Evolutionary conservation across 2,113 vertebrate genomes (phyloP), one percentile per base, ranked within the genome.

Genomic region (Vidua macroura): DNA sequence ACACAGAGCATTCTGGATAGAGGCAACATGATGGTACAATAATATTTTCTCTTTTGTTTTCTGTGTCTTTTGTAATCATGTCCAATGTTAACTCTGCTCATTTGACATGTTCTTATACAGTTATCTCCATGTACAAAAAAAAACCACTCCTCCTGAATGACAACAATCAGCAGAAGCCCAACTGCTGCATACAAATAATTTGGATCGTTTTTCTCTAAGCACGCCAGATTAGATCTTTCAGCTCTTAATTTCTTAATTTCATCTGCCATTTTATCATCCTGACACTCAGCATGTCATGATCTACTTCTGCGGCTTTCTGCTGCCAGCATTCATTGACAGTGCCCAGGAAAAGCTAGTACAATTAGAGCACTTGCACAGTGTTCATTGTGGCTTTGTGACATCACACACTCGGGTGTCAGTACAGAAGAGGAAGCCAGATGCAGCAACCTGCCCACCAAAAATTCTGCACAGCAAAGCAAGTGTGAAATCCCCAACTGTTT

Each of bases 161-260:
- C 56, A 81, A 66, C 25, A 37, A 25, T 13, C 41, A 88, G 49
- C 30, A 76, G 30, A 58, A 59, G 80, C 37, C 27, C 11, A 76
- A n/a, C 2, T 1, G 2, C 51, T 6, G 5, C 2, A 3, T 33
- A 66, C 5, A 3, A 21, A 14, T 12, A 56, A 66, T 23, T 20
- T 74, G 28, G 15, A 51, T 0, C 7, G 22, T 6, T 88, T 59
- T 78, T 35, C 28, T 51, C 48, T 19, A 5, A 16, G 25, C 68
- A 53, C 0, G 0, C 11, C 43, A 51, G 51, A 41, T 62, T 23
- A 64, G 21, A 56, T 58, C 68, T 70, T 66, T 70, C 52, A 67
- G 1, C 59, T 70, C 48, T 33, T 41, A 64, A 66, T 73, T 92
- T 70, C 48, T 33, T 41, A 64, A 66, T 73, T 92, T 69, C 25